Conservation (phyloP, 92 coral and sea anemone species). For the Plumapathes pennacea region DNA sequence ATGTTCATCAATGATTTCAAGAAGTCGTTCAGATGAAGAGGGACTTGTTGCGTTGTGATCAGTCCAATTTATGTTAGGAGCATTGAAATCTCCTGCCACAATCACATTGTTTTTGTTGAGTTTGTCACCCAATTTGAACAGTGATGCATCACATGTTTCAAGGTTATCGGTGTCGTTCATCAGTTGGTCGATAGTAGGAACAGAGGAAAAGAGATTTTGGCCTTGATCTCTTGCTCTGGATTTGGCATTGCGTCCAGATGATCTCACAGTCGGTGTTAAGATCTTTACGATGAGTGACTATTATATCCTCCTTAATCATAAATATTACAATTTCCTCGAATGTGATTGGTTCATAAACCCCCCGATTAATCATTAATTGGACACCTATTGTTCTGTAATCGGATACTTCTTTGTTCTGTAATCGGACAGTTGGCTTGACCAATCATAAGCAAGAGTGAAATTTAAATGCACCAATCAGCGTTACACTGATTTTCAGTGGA, state of each 20-base stretch:
- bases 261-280: conserved; percentile 49
- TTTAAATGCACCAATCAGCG: too few species aligned
- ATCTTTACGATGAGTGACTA: conserved; percentile 28
- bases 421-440: too few species aligned
- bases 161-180: conserved; percentile 7
- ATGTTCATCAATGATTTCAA: conserved; percentile 43
- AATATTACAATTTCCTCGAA: too few species aligned
- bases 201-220: conserved; percentile 39
- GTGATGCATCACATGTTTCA: conserved; percentile 22
- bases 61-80: conserved; percentile 39
- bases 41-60: background rate
- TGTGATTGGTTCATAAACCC: too few species aligned
- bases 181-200: conserved; percentile 49
- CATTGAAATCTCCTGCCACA: conserved; percentile 55
- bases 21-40: conserved; percentile 25
- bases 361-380: too few species aligned
- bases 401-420: too few species aligned
- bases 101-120: conserved; percentile 28
- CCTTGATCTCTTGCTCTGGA: conserved; percentile 13
- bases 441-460: too few species aligned
- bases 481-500: too few species aligned
- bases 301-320: conserved; percentile 31
- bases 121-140: conserved; percentile 23
- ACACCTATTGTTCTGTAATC: too few species aligned
- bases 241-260: conserved; percentile 58